Percentiles rank a stretch among this genome's conserved stretches.
phyloP scores from a whole-genome alignment of 2,888 invertebrate genomes.

The Vannuccia rotundouncinata region DNA sequence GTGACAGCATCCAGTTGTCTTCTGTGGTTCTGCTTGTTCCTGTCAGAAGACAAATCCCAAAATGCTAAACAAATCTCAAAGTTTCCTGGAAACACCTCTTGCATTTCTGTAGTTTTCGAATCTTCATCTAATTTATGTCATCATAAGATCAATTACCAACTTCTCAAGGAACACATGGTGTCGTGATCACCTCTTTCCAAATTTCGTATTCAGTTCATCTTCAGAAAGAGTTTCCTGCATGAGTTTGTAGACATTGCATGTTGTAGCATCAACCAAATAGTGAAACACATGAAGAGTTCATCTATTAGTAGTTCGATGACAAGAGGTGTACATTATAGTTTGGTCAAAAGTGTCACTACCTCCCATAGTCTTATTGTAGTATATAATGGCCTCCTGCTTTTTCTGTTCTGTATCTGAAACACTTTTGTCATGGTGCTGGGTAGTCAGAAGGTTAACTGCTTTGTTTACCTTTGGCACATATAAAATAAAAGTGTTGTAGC shows the following conservation, averaged over 20 bases:
- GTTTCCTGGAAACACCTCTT: neutral
- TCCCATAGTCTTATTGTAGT: too few relatives aligned
- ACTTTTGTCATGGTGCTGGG: too few relatives aligned
- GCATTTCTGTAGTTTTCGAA: neutral
- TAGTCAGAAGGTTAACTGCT: neutral
- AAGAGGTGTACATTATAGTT: neutral
- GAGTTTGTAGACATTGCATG: neutral
- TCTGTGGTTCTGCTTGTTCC: neutral
- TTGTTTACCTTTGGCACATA: too few relatives aligned
- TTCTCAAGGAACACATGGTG: neutral
- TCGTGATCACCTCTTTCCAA: neutral
- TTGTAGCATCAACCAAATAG: neutral
- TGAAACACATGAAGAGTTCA: neutral
- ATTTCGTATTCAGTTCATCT: neutral
- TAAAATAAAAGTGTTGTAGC: too few relatives aligned
- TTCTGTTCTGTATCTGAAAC: too few relatives aligned
- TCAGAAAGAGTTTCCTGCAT: neutral
- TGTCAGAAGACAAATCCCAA: neutral
- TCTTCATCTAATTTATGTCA: neutral
- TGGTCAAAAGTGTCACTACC: neutral
- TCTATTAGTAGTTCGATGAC: neutral
- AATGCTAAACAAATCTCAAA: neutral
- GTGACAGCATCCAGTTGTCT: neutral
- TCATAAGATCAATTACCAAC: neutral
- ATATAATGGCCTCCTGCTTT: too few relatives aligned